Evolutionary conservation across 2,888 invertebrate species (phyloP).

Genomic region (Scaptomyza tumidula): DNA sequence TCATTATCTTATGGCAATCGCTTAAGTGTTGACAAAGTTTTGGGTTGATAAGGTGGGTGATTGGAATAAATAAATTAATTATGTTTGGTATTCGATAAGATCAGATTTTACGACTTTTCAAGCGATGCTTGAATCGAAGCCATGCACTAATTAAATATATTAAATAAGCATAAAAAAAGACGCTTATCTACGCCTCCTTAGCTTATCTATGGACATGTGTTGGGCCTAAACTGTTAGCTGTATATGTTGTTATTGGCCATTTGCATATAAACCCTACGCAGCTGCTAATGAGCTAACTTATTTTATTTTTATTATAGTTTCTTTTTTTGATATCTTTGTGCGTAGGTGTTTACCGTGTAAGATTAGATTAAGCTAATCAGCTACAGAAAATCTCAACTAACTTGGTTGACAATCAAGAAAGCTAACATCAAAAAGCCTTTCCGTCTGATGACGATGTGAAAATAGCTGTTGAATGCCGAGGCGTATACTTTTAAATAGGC

Average conservation of each 20-base stretch:
- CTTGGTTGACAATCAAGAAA: conserved; percentile 1
- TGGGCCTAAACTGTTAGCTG: conserved; percentile 35
- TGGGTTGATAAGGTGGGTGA: conserved; percentile 11
- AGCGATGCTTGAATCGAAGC: conserved; percentile 39
- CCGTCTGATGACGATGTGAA: conserved; percentile 7
- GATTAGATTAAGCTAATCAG: conserved; percentile 79
- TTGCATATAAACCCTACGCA: conserved; percentile 62
- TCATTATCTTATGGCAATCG: no score
- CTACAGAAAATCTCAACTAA: conserved; percentile 43
- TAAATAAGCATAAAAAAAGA: conserved; percentile 74
- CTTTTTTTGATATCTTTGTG: conserved; percentile 20
- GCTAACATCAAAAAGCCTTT: conserved; percentile 45
- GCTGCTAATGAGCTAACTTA: conserved; percentile 47
- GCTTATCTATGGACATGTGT: conserved; percentile 70
- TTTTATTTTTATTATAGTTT: conserved; percentile 7
- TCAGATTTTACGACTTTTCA: conserved; percentile 22
- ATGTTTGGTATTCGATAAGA: conserved; percentile 16
- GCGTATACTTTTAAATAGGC: conserved; percentile 30
- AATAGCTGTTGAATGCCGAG: conserved; percentile 34
- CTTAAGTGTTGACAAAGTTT: conserved; percentile 10
- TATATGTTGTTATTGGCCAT: conserved; percentile 20
- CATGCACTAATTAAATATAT: conserved; percentile 77
- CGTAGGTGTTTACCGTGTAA: conserved; percentile 75
- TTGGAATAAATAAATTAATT: conserved; percentile 12
- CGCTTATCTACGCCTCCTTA: conserved; percentile 76